Base-by-base conservation (phyloP, 2,797 vertebrate species). In the Gadopsis marmoratus region DNA sequence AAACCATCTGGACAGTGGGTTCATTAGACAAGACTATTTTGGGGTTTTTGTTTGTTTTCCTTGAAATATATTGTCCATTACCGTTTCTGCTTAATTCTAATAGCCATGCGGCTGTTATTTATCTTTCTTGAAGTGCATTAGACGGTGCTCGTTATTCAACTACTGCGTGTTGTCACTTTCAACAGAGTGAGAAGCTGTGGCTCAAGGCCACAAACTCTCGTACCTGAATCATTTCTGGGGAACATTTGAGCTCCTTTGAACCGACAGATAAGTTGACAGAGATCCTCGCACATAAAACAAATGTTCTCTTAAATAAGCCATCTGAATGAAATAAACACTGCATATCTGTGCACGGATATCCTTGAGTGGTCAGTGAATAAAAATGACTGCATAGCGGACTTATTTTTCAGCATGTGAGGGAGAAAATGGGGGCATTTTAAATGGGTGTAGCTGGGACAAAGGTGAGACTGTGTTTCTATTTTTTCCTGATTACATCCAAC, bases 1-100 rank as follows among this genome's bases (percentile, higher is more conserved):
- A 78, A 88, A 67, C 82, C 83, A 86, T 82, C 63, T 89, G 89
- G 78, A 47, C 0, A 21, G 29, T 0, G 10, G 62, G 33, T 79
- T 86, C 79, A 73, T 86, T 81, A 79, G 53, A 63, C 59, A 17
- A 35, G 56, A 71, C 48, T 37, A 11, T 55, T 56, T 47, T 53
- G 8, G 14, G 31, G 11, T 59, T 66, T 37, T 17, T 23, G 12
- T 71, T 65, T 56, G 62, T 37, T 71, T 84, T 71, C 67, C 37
- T 65, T 65, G 14, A 74, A 67, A 37, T 66, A 56, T 37, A 64
- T 26, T 26, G 56, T 19, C 76, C 29, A 35, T 82, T 76, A 68
- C 51, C 16, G 56, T 62, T 80, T 47, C 60, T 43, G 31, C 26
- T 78, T 29, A 10, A 48, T 66, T 55, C 23, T 5, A 78, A 76